Base-by-base conservation (phyloP, 1,140 invertebrate genomes). In the Cyclargus thomasi region DNA sequence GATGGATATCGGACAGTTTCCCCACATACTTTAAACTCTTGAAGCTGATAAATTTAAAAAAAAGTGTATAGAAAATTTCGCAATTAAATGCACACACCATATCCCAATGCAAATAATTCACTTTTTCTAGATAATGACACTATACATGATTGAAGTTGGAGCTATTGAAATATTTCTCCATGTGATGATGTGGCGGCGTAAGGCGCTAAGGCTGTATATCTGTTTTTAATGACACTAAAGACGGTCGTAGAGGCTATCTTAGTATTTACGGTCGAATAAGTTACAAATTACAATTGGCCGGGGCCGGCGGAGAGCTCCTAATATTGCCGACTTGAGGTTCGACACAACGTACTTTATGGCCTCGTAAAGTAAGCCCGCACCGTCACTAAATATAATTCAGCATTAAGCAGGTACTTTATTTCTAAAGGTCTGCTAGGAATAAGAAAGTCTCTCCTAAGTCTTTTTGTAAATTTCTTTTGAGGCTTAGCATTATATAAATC, bases 241-340 rank as follows among this genome's bases (percentile, higher is more conserved):
- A 68, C 74, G 70, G 76, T 74, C 71, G 66, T 70, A 68, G 74
- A 66, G 68, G 71, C 70, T 70, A 81, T 83, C 76, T 74, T 69
- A 62, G 66, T 74, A 85, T 85, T 83, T 87, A 85, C 80, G 70
- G 73, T 62, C 70, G 72, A 81, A 76, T 74, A 68, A 75, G 81
- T 78, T 82, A 81, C 82, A 80, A 83, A 87, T 78, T 82, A 81
- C 82, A 80, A 83, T 85, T 80, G 77, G 70, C 68, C 67, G 62
- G 70, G 70, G 70, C 74, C 64, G 69, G 72, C 79, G 69, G 70
- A 77, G 76, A 77, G 75, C 74, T 79, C 75, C 83, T 84, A 82
- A 80, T 80, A 76, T 81, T 75, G 79, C 73, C 67, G 71, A 79
- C 75, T 80, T 71, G 80, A 77, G 73, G 73, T 77, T 79, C 77